These are phyloP conservation scores for Marcusenius ussheri DNA, from an alignment of 2,113 vertebrate genomes.

Conservation along the genomic window DNA sequence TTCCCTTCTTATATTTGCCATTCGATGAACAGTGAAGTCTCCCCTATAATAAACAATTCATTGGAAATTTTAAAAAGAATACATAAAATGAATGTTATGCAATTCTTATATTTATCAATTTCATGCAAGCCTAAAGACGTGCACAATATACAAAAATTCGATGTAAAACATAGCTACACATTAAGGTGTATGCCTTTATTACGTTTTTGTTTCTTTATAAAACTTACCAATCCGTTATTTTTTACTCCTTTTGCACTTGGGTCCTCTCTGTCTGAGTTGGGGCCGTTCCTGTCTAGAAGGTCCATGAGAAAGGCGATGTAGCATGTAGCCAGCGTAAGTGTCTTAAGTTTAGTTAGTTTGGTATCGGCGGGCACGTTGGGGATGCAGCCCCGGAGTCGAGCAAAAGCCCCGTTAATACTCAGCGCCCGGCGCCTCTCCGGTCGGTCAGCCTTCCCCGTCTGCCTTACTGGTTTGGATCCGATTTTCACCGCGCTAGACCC, in stretches of 20 bases:
- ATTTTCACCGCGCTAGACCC: slow-evolving; percentile 67
- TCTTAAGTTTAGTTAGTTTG: slow-evolving; percentile 96
- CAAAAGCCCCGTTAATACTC: slow-evolving; percentile 97
- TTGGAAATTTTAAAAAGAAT: neutral
- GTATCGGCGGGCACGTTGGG: slow-evolving; percentile 96
- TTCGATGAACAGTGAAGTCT: slow-evolving; percentile 79
- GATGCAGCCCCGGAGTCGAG: slow-evolving; percentile 89
- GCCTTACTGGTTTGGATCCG: slow-evolving; percentile 71
- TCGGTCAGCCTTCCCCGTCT: slow-evolving; percentile 88
- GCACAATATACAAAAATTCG: neutral
- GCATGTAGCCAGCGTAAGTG: slow-evolving; percentile 89
- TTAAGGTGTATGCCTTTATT: neutral
- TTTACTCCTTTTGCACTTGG: slow-evolving; percentile 70
- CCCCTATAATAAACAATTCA: slow-evolving; percentile 65
- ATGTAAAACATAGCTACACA: neutral
- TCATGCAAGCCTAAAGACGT: neutral
- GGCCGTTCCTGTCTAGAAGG: slow-evolving; percentile 93
- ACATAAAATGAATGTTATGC: neutral
- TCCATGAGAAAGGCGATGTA: slow-evolving; percentile 99
- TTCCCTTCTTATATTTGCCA: slow-evolving; percentile 90
- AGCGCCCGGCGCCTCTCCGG: slow-evolving; percentile 95
- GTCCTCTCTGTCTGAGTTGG: slow-evolving; percentile 93
- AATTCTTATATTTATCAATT: neutral
- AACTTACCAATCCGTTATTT: slow-evolving; percentile 81
- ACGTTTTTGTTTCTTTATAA: neutral